Conservation (phyloP, 2,113 vertebrate species). For the Neolamprologus ventralis region DNA sequence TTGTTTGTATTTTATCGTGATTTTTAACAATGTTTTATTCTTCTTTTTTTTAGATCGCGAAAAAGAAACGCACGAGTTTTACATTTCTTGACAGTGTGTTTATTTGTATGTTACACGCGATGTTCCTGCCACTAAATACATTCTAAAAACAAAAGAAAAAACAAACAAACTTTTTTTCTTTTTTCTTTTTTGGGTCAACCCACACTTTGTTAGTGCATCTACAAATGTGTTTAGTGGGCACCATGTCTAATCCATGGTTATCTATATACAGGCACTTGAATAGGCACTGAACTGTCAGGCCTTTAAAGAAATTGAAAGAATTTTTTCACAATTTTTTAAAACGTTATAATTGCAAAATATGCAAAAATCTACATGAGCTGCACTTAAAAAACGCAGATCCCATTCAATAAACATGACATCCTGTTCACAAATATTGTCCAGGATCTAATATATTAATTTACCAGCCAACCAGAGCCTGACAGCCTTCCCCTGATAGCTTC, state of each 20-base stretch:
- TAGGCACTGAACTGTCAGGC: neutral
- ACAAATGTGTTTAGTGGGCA: neutral
- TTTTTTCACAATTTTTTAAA: neutral
- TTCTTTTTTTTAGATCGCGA: neutral
- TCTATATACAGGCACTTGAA: neutral
- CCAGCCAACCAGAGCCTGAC: neutral
- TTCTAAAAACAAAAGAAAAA: neutral
- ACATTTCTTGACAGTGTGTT: neutral
- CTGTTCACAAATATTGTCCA: neutral
- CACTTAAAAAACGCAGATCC: neutral
- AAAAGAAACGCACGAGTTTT: neutral
- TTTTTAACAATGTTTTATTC: neutral
- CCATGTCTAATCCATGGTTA: neutral
- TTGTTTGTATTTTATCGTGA: neutral
- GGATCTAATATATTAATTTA: neutral
- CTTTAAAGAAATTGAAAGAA: neutral
- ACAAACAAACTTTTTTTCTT: neutral
- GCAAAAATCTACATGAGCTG: neutral
- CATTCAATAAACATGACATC: neutral
- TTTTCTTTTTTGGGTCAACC: neutral
- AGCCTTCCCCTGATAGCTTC: neutral
- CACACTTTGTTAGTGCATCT: neutral
- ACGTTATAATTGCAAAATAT: neutral
- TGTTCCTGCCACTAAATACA: neutral
- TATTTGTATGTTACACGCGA: neutral